Evolutionary conservation across 2,797 vertebrate genomes (phyloP).

Genomic region (Danio albolineatus): DNA sequence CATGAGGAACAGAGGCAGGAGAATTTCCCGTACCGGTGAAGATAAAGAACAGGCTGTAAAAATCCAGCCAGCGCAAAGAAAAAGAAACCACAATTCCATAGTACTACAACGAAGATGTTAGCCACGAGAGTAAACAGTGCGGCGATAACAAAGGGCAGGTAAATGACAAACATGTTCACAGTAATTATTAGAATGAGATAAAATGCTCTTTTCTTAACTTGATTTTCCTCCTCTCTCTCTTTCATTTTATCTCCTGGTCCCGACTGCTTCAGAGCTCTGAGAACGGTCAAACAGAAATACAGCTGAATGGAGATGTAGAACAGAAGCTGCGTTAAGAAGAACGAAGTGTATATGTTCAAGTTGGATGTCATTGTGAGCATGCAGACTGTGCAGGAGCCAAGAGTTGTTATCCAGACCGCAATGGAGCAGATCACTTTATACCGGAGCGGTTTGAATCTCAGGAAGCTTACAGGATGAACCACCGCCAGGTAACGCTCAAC

Average conservation of each 20-base stretch:
- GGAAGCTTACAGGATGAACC: constrained; percentile 13
- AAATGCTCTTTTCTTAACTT: constrained; percentile 64
- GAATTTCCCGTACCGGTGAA: constrained; percentile 2
- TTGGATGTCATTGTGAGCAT: neutral
- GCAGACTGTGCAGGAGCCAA: neutral
- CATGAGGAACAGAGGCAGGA: constrained; percentile 13
- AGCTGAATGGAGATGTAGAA: constrained; percentile 30
- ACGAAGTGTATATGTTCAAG: neutral
- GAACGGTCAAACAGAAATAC: constrained; percentile 49
- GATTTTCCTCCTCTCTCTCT: constrained; percentile 40
- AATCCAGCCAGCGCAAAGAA: constrained; percentile 23
- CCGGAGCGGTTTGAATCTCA: constrained; percentile 46
- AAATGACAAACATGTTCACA: constrained; percentile 57
- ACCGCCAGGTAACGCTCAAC: constrained; percentile 54
- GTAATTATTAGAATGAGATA: constrained; percentile 61
- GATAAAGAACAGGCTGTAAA: constrained; percentile 35
- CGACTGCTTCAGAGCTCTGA: constrained; percentile 45
- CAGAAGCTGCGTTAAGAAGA: constrained; percentile 15
- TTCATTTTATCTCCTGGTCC: constrained; percentile 43
- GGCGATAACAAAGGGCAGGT: neutral
- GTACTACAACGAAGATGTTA: neutral
- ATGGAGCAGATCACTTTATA: constrained; percentile 19
- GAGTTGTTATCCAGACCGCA: constrained; percentile 29
- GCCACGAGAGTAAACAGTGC: neutral
- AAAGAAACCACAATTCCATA: neutral